phyloP scores from a whole-genome alignment of 2,113 vertebrate genomes.

The Xiphophorus hellerii region DNA sequence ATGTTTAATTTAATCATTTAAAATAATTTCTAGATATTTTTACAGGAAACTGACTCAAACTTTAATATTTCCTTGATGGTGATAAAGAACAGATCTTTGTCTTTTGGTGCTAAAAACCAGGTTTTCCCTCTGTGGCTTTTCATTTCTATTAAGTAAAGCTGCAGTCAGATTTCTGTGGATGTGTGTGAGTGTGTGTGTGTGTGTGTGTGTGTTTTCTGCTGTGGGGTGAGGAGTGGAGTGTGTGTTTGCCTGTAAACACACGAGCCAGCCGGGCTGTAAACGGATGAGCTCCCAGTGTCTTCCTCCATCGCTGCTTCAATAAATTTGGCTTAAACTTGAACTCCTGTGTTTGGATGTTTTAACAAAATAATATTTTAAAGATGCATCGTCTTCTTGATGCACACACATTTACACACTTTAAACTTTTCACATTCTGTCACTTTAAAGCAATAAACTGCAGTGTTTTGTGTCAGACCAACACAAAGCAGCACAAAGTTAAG shows the following conservation, averaged over 20 bases:
- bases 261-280: not conserved
- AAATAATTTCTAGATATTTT: too few relatives aligned
- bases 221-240: not conserved
- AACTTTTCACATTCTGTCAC: not conserved
- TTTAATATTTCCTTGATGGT: not conserved
- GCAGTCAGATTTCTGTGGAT: not conserved
- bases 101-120: constrained; percentile 20
- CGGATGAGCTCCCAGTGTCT: not conserved
- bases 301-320: constrained; percentile 43
- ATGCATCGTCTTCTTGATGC: not conserved
- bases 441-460: not conserved
- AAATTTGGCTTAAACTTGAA: constrained; percentile 51
- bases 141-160: not conserved
- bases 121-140: not conserved
- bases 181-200: not conserved
- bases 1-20: not conserved
- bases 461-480: not conserved
- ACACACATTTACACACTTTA: not conserved
- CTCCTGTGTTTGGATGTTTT: not conserved
- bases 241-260: constrained; percentile 14
- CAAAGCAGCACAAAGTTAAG: not conserved
- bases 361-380: not conserved
- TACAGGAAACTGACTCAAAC: not conserved
- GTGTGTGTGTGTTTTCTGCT: constrained; percentile 7
- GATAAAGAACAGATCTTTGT: constrained; percentile 6